Conservation (phyloP, 2,888 invertebrate species). For the Chymomyza amoena region DNA sequence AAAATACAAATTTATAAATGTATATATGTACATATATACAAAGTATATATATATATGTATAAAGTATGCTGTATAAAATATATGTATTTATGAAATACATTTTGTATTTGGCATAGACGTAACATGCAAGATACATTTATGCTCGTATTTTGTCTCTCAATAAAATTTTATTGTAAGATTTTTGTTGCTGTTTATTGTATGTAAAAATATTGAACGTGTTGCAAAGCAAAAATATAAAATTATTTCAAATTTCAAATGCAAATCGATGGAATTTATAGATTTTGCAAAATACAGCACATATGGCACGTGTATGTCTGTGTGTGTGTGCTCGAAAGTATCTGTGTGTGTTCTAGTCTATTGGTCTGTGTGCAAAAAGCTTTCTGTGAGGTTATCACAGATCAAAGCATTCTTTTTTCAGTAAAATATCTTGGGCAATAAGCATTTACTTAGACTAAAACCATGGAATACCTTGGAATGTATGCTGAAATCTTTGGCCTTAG, state of each 20-base stretch:
- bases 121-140: conserved; percentile 19
- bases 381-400: neutral
- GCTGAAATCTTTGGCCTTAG: neutral
- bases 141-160: conserved; percentile 26
- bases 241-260: neutral
- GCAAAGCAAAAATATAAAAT: neutral
- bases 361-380: neutral
- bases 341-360: too few relatives aligned
- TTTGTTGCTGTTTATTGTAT: neutral
- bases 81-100: conserved; percentile 3
- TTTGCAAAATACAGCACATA: neutral
- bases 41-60: neutral
- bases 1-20: conserved; percentile 22
- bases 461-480: neutral
- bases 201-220: neutral
- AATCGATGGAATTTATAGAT: neutral
- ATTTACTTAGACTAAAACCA: too few relatives aligned
- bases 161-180: conserved; percentile 28
- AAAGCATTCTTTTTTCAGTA: neutral
- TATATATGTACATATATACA: conserved; percentile 2
- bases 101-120: conserved; percentile 4
- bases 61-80: neutral
- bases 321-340: too few relatives aligned
- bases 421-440: neutral
- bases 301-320: neutral